These are phyloP conservation scores for Phoenicopterus ruber DNA, from an alignment of 2,113 vertebrate genomes.

Conservation along the genomic window DNA sequence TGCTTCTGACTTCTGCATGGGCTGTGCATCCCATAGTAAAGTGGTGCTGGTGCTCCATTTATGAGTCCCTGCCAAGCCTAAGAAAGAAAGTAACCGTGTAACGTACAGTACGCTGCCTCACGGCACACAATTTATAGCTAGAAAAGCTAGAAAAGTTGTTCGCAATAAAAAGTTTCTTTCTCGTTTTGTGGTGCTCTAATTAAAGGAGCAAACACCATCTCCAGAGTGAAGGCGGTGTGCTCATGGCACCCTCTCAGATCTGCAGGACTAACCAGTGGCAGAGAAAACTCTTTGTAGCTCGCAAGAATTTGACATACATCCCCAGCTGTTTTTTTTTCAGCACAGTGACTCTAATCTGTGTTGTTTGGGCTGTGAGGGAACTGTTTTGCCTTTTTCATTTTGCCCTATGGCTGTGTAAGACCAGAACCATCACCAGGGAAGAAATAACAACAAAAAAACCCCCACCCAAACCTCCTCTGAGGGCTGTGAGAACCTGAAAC, in stretches of 20 bases:
- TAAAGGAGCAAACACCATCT: neutral
- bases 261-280: neutral
- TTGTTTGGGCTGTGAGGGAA: neutral
- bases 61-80: neutral
- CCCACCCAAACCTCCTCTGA: neutral
- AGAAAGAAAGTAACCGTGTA: neutral
- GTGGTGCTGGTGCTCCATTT: neutral
- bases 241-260: neutral
- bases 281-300: neutral
- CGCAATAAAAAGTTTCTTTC: neutral
- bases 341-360: neutral
- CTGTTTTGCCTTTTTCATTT: neutral
- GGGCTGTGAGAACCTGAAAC: neutral
- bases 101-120: neutral
- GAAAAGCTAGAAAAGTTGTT: neutral
- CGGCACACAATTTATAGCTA: neutral
- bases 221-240: neutral
- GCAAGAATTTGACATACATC: neutral
- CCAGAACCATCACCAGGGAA: neutral
- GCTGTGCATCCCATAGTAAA: neutral
- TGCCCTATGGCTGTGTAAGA: neutral
- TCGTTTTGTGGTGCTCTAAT: neutral
- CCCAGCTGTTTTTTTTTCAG: accelerated
- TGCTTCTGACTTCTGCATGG: neutral
- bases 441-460: neutral